phyloP scores from a whole-genome alignment of 2,113 vertebrate genomes.

The Spea bombifrons region DNA sequence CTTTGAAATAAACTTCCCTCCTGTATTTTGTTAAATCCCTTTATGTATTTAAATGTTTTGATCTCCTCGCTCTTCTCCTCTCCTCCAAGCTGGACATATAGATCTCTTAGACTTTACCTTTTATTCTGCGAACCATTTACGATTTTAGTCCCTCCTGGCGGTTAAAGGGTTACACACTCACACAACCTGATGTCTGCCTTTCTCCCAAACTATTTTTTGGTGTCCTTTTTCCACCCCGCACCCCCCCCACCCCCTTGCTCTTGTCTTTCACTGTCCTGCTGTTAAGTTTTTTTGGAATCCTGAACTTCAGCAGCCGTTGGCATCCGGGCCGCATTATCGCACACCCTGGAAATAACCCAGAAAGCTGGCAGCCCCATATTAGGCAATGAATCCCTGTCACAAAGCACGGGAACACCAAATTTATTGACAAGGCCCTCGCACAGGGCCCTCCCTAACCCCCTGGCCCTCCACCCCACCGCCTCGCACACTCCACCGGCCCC shows the following conservation, averaged over 20 bases:
- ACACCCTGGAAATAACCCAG: slow-evolving; percentile 92
- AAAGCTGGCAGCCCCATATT: slow-evolving; percentile 90
- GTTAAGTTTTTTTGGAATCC: slow-evolving; percentile 54
- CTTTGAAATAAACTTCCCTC: too few species aligned
- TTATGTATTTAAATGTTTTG: too few species aligned
- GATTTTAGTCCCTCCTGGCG: too few species aligned
- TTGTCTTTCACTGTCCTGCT: slow-evolving; percentile 15
- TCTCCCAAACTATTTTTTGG: slow-evolving; percentile 41
- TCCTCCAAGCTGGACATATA: too few species aligned
- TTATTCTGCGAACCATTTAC: too few species aligned
- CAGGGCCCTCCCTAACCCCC: slow-evolving; percentile 54
- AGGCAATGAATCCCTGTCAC: slow-evolving; percentile 81
- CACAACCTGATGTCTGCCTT: slow-evolving; percentile 29
- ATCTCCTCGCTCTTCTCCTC: too few species aligned
- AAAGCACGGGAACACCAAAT: slow-evolving; percentile 76
- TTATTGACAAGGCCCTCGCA: slow-evolving; percentile 81
- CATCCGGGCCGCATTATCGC: slow-evolving; percentile 88
- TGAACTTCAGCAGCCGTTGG: slow-evolving; percentile 60
- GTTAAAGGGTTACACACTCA: slow-evolving; percentile 1
- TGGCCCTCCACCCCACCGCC: slow-evolving; percentile 8
- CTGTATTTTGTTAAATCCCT: too few species aligned
- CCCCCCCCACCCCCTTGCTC: not conserved
- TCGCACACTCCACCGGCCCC: slow-evolving; percentile 28
- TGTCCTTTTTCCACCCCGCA: slow-evolving; percentile 35
- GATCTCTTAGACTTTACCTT: too few species aligned